A percentile compares a stretch with the other conserved stretches of the same genome.
Conservation (phyloP, 2,888 invertebrate genomes). For the Labia minor region DNA sequence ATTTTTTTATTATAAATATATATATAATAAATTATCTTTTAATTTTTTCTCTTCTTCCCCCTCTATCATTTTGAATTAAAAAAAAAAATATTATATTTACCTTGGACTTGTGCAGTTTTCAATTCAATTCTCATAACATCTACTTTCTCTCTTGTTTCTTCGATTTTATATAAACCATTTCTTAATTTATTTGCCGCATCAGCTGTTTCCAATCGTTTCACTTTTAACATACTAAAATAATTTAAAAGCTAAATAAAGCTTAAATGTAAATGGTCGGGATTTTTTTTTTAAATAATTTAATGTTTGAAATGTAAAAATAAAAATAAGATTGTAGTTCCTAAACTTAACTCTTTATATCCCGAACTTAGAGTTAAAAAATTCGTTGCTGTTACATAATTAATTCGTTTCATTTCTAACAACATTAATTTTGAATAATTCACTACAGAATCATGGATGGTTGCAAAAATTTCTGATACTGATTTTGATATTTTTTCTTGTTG, state of each 20-base stretch:
- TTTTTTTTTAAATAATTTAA: not conserved
- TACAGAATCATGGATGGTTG: slow-evolving; percentile 75
- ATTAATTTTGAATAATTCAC: slow-evolving; percentile 58
- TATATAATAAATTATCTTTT: no score
- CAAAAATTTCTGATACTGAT: slow-evolving; percentile 62
- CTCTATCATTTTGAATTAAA: no score
- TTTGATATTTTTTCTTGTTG: slow-evolving; percentile 49
- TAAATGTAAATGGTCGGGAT: slow-evolving; percentile 14
- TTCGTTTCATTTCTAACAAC: slow-evolving; percentile 64
- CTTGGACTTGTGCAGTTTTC: slow-evolving; percentile 56
- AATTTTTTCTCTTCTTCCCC: no score
- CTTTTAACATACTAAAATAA: slow-evolving; percentile 50
- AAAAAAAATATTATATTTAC: no score
- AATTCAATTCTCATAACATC: slow-evolving; percentile 74
- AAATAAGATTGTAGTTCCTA: no score
- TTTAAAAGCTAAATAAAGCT: slow-evolving; percentile 15
- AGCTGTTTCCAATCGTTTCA: slow-evolving; percentile 60
- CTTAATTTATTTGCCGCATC: slow-evolving; percentile 65
- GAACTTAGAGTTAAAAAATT: slow-evolving; percentile 77
- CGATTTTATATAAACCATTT: slow-evolving; percentile 75
- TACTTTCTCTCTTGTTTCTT: slow-evolving; percentile 72
- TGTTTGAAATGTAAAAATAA: not conserved
- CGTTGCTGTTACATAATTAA: slow-evolving; percentile 80
- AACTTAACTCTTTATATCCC: slow-evolving; percentile 70
- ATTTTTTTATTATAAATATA: not conserved